Conservation (phyloP, 2,113 vertebrate species). For the Saguinus midas region DNA sequence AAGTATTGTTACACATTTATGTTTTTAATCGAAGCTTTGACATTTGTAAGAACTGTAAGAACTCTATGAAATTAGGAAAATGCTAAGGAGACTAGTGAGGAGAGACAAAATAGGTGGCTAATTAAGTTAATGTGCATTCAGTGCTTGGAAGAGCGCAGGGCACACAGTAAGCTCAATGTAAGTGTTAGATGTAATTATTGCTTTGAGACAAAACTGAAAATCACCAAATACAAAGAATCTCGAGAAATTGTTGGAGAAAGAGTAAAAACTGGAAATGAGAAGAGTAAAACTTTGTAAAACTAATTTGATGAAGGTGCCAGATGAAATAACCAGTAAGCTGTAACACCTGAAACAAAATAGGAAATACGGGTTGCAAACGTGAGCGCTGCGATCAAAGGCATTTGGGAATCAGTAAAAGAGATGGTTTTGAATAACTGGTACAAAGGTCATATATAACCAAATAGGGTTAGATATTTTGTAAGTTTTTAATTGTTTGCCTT, state of each 20-base stretch:
- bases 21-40: slow-evolving; percentile 59
- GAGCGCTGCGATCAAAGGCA: background rate
- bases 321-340: background rate
- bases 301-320: slow-evolving; percentile 7
- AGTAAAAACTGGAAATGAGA: slow-evolving; percentile 46
- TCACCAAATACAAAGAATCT: slow-evolving; percentile 6
- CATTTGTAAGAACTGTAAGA: slow-evolving; percentile 49
- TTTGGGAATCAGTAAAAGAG: background rate
- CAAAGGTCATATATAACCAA: background rate
- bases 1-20: slow-evolving; percentile 45
- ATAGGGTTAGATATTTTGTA: background rate
- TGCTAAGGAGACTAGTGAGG: background rate
- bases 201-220: slow-evolving; percentile 54
- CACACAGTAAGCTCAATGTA: background rate
- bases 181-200: slow-evolving; percentile 34
- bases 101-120: slow-evolving; percentile 45
- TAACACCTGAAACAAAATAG: background rate
- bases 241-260: slow-evolving; percentile 5
- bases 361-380: background rate
- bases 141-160: background rate
- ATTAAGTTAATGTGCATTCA: background rate
- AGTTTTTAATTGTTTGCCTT: background rate
- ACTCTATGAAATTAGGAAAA: slow-evolving; percentile 45
- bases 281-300: slow-evolving; percentile 40
- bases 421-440: background rate